Base-by-base conservation (phyloP, 2,113 vertebrate species). In the Cinclus mexicanus region DNA sequence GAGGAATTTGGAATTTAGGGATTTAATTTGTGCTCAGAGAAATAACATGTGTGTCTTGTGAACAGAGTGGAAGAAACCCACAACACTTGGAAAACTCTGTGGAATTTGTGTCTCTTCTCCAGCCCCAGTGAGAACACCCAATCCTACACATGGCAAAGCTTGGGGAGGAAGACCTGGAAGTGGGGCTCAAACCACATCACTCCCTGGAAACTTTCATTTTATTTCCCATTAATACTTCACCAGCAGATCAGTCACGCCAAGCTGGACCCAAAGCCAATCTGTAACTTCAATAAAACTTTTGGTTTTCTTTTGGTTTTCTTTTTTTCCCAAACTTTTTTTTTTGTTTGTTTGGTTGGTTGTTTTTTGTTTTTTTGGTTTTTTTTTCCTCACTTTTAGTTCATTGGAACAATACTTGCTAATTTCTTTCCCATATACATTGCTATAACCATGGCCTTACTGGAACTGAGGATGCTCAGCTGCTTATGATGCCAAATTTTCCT, bases 91-190 rank as follows among this genome's bases (percentile, higher is more conserved):
- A 63, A 57, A 39, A 55, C 9, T 26, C 37, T 22, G 4, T 2
- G 10, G 22, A 22, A 22, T 3, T 37, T 21, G 6, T 11, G 10
- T 41, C 37, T 72, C 41, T 16, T 23, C 71, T 86, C 35, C 19
- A 63, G 29, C 26, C 10, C 11, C 42, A 23, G 31, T 33, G n/a
- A 6, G 20, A 39, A 26, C 37, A 37, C 12, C 13, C 14, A n/a
- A 2, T 15, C 33, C 59, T 7, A 20, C 47, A n/a, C 7, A 2
- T 3, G 16, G 14, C 21, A 75, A 20, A 61, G 10, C 15, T 0
- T 2, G 0, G n/a, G 14, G 12, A 10, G 15, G 19, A 44, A 26
- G 24, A 71, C 10, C 21, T 4, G 4, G 9, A 3, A 21, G 11
- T 0, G 0, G 22, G 8, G 5, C 7, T 78, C 81, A 46, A 53